Evolutionary conservation across 2,113 vertebrate genomes (phyloP).

Genomic region (Ammospiza nelsoni): DNA sequence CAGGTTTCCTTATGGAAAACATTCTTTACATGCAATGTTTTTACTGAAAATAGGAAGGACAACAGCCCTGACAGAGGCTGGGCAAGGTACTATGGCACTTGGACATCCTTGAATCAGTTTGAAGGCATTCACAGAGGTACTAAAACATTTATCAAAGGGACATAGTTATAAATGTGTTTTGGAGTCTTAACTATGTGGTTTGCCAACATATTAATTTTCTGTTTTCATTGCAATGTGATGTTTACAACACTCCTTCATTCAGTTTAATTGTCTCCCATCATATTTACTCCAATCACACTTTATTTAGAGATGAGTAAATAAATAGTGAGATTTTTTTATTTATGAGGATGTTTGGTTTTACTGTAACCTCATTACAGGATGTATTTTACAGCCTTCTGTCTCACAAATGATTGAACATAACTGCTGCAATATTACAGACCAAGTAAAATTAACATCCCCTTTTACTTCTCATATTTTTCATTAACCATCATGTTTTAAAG

Average conservation of each 20-base stretch:
- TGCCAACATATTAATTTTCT: conserved; percentile 31
- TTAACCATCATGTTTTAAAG: background rate
- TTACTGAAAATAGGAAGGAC: background rate
- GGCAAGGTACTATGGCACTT: background rate
- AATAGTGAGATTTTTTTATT: conserved; percentile 69
- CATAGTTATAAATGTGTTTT: background rate
- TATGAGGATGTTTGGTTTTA: conserved; percentile 35
- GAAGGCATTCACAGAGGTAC: background rate
- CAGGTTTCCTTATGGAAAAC: background rate
- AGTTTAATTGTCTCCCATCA: conserved; percentile 75
- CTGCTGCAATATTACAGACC: conserved; percentile 22
- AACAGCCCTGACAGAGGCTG: background rate
- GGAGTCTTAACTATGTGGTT: background rate
- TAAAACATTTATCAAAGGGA: conserved; percentile 39
- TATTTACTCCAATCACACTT: conserved; percentile 72
- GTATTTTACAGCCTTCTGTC: conserved; percentile 43
- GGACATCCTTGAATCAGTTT: conserved; percentile 34
- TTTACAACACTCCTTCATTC: conserved; percentile 40
- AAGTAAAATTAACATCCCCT: conserved; percentile 58
- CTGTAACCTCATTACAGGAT: background rate
- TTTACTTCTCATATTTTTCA: conserved; percentile 41
- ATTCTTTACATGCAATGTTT: background rate
- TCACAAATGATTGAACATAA: conserved; percentile 48
- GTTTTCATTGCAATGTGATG: background rate
- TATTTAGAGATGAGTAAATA: conserved; percentile 75